Evolutionary conservation across 2,888 invertebrate genomes (phyloP).

Genomic region (Cylloceria caligata): DNA sequence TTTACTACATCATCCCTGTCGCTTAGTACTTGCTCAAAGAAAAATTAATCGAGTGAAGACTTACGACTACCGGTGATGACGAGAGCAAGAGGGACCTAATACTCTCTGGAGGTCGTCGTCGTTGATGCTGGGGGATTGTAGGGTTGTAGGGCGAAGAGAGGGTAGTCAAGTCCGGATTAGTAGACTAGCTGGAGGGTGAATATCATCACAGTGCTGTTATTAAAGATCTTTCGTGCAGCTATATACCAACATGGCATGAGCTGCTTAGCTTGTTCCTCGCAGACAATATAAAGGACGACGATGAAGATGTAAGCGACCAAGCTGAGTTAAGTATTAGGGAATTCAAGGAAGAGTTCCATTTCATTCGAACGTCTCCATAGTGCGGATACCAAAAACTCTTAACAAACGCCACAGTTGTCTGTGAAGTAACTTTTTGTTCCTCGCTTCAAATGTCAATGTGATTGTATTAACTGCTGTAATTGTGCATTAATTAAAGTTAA

Average conservation of each 20-base stretch:
- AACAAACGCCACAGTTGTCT: background rate
- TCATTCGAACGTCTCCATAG: background rate
- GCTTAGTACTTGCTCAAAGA: conserved; percentile 39
- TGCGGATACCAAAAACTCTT: background rate
- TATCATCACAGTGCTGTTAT: conserved; percentile 79
- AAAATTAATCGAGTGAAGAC: conserved; percentile 49
- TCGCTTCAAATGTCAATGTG: background rate
- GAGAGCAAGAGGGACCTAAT: conserved; percentile 41
- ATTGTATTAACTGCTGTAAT: conserved; percentile 13
- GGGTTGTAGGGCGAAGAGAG: conserved; percentile 29
- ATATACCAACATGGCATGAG: conserved; percentile 73
- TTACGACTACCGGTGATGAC: background rate
- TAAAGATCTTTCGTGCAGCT: conserved; percentile 74
- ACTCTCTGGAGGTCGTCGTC: conserved; percentile 49
- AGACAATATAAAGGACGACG: conserved; percentile 63
- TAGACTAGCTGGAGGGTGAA: conserved; percentile 58
- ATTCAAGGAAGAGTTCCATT: conserved; percentile 27
- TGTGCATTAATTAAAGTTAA: conserved; percentile 13
- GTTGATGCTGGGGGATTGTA: conserved; percentile 20
- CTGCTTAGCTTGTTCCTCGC: conserved; percentile 76
- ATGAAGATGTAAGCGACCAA: conserved; percentile 53
- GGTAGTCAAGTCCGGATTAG: conserved; percentile 43
- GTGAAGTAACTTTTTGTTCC: background rate
- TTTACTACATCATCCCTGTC: conserved; percentile 44
- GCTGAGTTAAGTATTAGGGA: conserved; percentile 3